These are phyloP conservation scores for Acanthacorydalis orientalis DNA, from an alignment of 2,888 invertebrate species.

Conservation along the genomic window DNA sequence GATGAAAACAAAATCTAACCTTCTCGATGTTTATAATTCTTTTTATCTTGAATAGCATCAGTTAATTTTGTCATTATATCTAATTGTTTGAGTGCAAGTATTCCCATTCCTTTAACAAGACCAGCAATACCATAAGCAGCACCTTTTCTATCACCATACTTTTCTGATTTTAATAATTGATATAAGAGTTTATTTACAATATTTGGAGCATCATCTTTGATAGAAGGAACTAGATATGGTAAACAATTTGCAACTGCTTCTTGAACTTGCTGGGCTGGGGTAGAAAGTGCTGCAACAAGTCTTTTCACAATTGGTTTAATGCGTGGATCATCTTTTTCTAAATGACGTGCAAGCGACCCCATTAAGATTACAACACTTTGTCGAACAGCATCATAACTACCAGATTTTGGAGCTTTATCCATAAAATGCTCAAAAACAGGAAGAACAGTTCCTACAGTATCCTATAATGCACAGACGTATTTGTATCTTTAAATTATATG, in stretches of 20 bases:
- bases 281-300: constrained; percentile 78
- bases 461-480: constrained; percentile 21
- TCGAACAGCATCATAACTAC: constrained; percentile 79
- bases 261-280: constrained; percentile 95
- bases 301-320: constrained; percentile 89
- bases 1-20: constrained; percentile 28
- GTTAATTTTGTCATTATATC: constrained; percentile 91
- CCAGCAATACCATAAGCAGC: constrained; percentile 97
- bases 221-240: constrained; percentile 81
- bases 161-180: constrained; percentile 76
- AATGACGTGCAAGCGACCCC: constrained; percentile 92
- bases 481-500: background rate
- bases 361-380: constrained; percentile 94
- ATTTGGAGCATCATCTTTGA: constrained; percentile 78
- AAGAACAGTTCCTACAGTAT: constrained; percentile 55
- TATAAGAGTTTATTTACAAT: constrained; percentile 77
- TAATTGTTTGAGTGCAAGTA: constrained; percentile 82
- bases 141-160: constrained; percentile 84
- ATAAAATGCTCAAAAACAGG: constrained; percentile 89
- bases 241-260: constrained; percentile 94
- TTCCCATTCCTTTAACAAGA: constrained; percentile 91
- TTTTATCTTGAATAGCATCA: constrained; percentile 90
- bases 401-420: constrained; percentile 81
- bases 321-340: constrained; percentile 75
- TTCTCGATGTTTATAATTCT: constrained; percentile 85